Evolutionary conservation across 2,888 invertebrate species (phyloP).

Genomic region (Drosophila kanekoi): DNA sequence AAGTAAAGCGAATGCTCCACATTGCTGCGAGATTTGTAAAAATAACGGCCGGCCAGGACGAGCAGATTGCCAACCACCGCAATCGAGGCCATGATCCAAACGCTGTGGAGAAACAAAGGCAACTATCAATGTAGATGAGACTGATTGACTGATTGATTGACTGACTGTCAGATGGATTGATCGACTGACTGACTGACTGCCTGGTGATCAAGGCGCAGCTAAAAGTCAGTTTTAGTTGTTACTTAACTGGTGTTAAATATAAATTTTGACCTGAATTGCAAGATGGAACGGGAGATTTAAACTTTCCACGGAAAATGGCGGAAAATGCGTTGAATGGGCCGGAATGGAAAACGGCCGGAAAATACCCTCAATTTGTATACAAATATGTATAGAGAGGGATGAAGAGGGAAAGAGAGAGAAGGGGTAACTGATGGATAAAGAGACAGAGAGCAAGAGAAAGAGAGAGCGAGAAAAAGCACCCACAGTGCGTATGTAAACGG

Average conservation of each 20-base stretch:
- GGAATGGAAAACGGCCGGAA: too few relatives aligned
- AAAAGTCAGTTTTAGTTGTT: too few relatives aligned
- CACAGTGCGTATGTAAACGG: conserved; percentile 17
- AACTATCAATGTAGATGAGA: too few relatives aligned
- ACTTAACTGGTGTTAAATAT: too few relatives aligned
- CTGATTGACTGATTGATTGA: background rate
- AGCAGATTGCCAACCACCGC: conserved; percentile 87
- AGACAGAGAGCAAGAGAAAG: background rate
- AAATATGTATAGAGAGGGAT: too few relatives aligned
- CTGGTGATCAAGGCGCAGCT: too few relatives aligned
- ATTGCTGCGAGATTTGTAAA: conserved; percentile 86
- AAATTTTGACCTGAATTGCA: too few relatives aligned
- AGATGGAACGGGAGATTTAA: too few relatives aligned
- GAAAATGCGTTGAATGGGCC: too few relatives aligned
- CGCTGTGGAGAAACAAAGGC: conserved; percentile 80
- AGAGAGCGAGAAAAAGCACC: background rate
- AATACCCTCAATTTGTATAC: too few relatives aligned
- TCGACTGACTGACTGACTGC: too few relatives aligned
- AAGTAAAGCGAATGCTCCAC: conserved; percentile 88
- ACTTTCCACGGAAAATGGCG: too few relatives aligned
- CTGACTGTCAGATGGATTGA: background rate
- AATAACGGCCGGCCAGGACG: conserved; percentile 86
- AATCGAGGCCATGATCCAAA: conserved; percentile 88
- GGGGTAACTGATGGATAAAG: background rate
- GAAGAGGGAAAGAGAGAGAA: background rate